Conservation (phyloP, 2,113 vertebrate genomes). For the Cervus canadensis region DNA sequence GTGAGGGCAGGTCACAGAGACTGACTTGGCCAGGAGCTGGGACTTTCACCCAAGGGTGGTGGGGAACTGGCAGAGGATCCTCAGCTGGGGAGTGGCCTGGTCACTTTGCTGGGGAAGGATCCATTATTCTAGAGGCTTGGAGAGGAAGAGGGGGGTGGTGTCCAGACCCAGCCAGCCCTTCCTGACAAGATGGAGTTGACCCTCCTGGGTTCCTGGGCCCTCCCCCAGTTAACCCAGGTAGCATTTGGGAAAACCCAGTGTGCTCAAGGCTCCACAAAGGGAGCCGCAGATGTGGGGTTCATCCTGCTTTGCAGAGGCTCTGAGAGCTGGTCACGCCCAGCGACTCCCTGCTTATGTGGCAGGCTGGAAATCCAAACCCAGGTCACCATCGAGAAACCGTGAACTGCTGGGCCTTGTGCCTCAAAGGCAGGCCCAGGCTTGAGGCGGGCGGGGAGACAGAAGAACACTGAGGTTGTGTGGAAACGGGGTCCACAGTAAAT, state of each 20-base stretch:
- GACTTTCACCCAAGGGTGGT: neutral
- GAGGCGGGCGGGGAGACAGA: neutral
- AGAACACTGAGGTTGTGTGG: neutral
- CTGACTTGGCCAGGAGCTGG: neutral
- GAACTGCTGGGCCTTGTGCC: neutral
- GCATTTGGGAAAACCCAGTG: neutral
- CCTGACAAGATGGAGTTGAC: neutral
- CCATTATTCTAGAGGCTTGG: neutral
- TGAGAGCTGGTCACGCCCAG: neutral
- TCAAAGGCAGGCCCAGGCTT: neutral
- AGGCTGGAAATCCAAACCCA: neutral
- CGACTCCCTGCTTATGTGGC: neutral
- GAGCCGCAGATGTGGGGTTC: accelerated
- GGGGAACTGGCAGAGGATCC: neutral
- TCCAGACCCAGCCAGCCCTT: neutral
- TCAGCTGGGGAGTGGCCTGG: neutral
- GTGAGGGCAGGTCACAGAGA: neutral
- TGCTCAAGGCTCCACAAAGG: accelerated
- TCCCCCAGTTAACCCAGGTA: neutral
- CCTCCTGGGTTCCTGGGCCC: neutral
- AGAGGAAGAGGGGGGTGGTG: neutral
- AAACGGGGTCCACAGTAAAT: neutral
- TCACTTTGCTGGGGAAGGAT: neutral
- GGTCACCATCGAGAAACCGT: neutral
- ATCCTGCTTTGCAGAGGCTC: neutral